Base-by-base conservation (phyloP, 2,113 vertebrate species). In the Mungos mungo region DNA sequence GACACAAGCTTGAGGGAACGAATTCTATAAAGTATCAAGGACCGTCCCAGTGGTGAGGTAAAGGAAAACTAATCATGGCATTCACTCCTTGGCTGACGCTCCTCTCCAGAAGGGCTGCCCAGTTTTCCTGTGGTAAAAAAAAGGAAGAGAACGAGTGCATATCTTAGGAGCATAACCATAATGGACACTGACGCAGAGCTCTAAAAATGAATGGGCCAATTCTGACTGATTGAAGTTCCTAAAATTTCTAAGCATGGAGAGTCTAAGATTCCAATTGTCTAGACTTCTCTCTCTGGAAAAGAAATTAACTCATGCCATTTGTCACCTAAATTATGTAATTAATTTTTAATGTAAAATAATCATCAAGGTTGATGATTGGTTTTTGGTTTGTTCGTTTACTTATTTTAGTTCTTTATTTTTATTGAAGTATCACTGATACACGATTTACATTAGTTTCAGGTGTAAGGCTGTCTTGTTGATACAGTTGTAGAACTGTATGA, bases 331-430 rank as follows among this genome's bases (percentile, higher is more conserved):
- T 27, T 68, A 0, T 23, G 27, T 14, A 60, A 33, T 69, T 66
- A 60, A 93, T 38, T 92, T 88, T 97, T 65, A 33, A 57, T 77
- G 86, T 77, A 81, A 92, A 92, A 84, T 74, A 83, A 88, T 87
- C 29, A 79, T 33, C 57, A 50, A 65, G 3, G 4, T 76, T 71
- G n/a, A 41, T 41, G 29, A 76, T 45, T 76, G 6, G 27, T 29
- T 76, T 76, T 76, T 29, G 25, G 72, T 47, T 76, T 45, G 35
- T 38, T 25, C 35, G 72, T 45, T 76, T 74, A 41, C 38, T 0
- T 41, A 74, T 14, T 41, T 74, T 76, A 76, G 6, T 23, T 60
- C 57, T 29, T 29, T 47, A 45, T 45, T 76, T 76, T 76, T 76
- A 47, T 76, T 47, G 25, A 76, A 47, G 41, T 47, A 76, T 76